Evolutionary conservation across 2,888 invertebrate species (phyloP).

Genomic region (Herminia tarsipennalis): DNA sequence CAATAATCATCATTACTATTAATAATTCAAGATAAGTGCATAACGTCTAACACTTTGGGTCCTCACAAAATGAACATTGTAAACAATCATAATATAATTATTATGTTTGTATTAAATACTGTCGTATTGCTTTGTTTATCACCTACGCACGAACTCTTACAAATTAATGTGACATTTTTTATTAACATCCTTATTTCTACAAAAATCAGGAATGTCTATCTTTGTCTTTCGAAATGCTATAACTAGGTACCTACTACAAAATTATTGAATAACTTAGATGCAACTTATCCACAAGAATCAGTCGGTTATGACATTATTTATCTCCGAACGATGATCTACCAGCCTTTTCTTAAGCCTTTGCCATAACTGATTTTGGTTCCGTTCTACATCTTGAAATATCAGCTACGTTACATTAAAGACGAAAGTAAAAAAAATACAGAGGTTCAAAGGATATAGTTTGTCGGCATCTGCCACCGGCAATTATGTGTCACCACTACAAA

Average conservation of each 20-base stretch:
- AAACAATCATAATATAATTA: slow-evolving; percentile 40
- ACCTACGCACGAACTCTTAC: slow-evolving; percentile 49
- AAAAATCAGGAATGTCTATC: slow-evolving; percentile 36
- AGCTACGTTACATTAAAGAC: too few relatives aligned
- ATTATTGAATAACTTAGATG: slow-evolving; percentile 24
- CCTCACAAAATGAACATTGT: slow-evolving; percentile 32
- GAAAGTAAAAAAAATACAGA: too few relatives aligned
- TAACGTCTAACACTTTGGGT: slow-evolving; percentile 34
- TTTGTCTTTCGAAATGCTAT: slow-evolving; percentile 19
- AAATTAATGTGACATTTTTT: slow-evolving; percentile 29
- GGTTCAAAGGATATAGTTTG: too few relatives aligned
- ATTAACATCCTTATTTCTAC: slow-evolving; percentile 31
- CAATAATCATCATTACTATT: slow-evolving; percentile 51
- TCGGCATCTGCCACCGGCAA: too few relatives aligned
- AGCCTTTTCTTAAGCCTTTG: too few relatives aligned
- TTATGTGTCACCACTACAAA: too few relatives aligned
- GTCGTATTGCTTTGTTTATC: slow-evolving; percentile 72
- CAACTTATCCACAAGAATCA: slow-evolving; percentile 6
- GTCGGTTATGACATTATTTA: not conserved
- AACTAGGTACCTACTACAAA: slow-evolving; percentile 29
- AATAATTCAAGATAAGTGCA: slow-evolving; percentile 54
- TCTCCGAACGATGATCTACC: too few relatives aligned
- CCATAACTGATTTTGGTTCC: too few relatives aligned
- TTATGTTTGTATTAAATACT: slow-evolving; percentile 58
- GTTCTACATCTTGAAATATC: too few relatives aligned